Conservation (phyloP, 1,140 invertebrate species). For the Drosophila simulans region DNA sequence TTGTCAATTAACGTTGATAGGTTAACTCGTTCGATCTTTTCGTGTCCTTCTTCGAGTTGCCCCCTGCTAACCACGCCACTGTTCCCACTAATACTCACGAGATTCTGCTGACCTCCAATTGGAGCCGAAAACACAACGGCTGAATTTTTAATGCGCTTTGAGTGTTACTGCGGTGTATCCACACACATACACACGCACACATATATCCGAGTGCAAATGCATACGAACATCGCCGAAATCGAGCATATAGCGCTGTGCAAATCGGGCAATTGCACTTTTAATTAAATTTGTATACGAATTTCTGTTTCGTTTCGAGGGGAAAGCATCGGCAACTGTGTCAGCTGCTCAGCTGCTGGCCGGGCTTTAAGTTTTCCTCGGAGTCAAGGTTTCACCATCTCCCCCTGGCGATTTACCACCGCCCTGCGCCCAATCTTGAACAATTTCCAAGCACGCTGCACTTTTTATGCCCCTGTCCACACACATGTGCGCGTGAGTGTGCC, state of each 20-base stretch:
- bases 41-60: too few relatives aligned
- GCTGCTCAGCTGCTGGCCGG: conserved; percentile 24
- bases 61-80: conserved; percentile 13
- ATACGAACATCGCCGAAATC: not conserved
- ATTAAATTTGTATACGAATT: conserved; percentile 65
- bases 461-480: conserved; percentile 32
- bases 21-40: too few relatives aligned
- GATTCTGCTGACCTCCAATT: conserved; percentile 60
- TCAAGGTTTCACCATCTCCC: conserved; percentile 7
- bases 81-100: not conserved
- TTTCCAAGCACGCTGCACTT: conserved; percentile 55
- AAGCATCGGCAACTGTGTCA: conserved; percentile 26
- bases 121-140: conserved; percentile 62
- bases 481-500: conserved; percentile 19
- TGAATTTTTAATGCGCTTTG: conserved; percentile 67
- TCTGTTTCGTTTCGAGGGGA: conserved; percentile 27
- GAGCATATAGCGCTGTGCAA: conserved; percentile 32
- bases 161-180: conserved; percentile 42
- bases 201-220: not conserved
- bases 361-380: conserved; percentile 9
- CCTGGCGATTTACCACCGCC: not conserved
- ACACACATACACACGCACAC: conserved; percentile 3
- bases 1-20: too few relatives aligned
- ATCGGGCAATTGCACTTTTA: conserved; percentile 66
- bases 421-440: conserved; percentile 5